A percentile compares a stretch with the other conserved stretches of the same genome.
These are phyloP conservation scores for Leuciscus waleckii DNA, from an alignment of 2,797 vertebrate genomes.

Conservation along the genomic window DNA sequence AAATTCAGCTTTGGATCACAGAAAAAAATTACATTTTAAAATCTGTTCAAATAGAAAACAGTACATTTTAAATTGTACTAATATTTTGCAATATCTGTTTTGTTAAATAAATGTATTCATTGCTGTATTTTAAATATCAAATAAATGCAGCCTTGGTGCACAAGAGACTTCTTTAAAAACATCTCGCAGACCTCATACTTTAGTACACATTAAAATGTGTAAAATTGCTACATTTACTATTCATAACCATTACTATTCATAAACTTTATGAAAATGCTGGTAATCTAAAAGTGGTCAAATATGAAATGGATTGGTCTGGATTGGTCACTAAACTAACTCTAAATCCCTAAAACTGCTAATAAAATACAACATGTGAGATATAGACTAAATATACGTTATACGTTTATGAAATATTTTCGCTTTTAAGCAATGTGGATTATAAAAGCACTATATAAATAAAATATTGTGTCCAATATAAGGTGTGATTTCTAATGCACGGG, in stretches of 20 bases:
- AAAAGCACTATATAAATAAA: neutral
- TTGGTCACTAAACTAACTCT: neutral
- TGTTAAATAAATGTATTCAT: neutral
- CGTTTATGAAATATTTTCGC: neutral
- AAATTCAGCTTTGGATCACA: neutral
- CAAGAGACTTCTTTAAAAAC: neutral
- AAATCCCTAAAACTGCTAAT: neutral
- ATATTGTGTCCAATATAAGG: neutral
- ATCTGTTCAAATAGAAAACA: neutral
- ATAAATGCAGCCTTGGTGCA: neutral
- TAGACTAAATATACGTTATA: neutral
- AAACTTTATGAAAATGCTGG: neutral
- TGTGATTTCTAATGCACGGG: neutral
- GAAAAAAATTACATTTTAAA: neutral
- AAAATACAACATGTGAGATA: neutral
- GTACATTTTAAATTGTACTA: neutral
- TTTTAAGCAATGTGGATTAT: neutral
- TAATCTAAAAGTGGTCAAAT: neutral
- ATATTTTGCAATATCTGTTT: neutral
- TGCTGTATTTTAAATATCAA: neutral
- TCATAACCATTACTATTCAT: neutral
- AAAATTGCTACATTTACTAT: neutral
- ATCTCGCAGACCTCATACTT: neutral
- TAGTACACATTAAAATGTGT: neutral
- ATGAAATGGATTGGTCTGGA: neutral